These are phyloP conservation scores for Prietella phreatophila DNA, from an alignment of 2,113 vertebrate species.

Conservation along the genomic window DNA sequence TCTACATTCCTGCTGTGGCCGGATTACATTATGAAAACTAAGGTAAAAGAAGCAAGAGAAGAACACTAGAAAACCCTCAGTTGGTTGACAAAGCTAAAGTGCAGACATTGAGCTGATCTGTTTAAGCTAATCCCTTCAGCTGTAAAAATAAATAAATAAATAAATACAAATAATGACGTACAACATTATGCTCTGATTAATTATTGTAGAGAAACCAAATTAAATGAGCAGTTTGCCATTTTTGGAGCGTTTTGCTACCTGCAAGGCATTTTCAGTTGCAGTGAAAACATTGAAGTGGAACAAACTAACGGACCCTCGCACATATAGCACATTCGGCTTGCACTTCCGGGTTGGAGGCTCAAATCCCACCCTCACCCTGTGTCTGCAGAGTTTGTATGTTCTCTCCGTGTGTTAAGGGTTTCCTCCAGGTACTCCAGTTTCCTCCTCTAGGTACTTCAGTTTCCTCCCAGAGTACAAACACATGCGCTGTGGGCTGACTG, in stretches of 20 bases:
- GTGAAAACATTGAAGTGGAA: background rate
- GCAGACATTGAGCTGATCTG: background rate
- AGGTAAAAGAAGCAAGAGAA: background rate
- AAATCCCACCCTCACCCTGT: too few relatives aligned
- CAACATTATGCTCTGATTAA: background rate
- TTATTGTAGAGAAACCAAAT: background rate
- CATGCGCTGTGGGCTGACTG: too few relatives aligned
- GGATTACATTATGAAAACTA: slow-evolving; percentile 34
- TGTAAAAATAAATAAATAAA: background rate
- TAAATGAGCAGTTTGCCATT: background rate
- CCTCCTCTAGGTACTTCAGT: too few relatives aligned
- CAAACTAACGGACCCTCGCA: background rate
- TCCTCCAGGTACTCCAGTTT: too few relatives aligned
- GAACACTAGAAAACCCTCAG: background rate
- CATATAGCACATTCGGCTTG: too few relatives aligned
- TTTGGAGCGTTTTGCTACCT: background rate
- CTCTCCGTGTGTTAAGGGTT: too few relatives aligned
- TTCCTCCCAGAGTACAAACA: too few relatives aligned
- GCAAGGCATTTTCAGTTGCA: background rate
- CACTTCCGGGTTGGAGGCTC: too few relatives aligned
- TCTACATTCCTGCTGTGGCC: slow-evolving; percentile 37
- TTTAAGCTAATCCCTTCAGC: background rate
- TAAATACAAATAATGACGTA: background rate
- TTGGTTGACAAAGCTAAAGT: background rate
- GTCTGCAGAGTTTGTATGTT: too few relatives aligned